Percentiles rank a stretch among this genome's conserved stretches.
Conservation (phyloP, 1,140 invertebrate genomes). For the Bombyx mandarina region DNA sequence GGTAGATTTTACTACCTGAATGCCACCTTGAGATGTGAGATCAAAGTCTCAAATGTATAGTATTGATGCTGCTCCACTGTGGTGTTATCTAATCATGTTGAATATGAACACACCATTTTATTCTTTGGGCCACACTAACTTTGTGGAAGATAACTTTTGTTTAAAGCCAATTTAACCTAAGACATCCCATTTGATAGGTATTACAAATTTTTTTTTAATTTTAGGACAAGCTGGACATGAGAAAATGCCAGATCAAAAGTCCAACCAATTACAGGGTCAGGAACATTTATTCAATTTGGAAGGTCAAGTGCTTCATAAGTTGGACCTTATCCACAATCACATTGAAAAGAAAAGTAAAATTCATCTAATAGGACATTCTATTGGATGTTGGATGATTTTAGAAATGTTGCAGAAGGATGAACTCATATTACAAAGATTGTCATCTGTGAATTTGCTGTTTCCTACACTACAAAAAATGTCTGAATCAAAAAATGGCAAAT, state of each 20-base stretch:
- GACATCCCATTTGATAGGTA: background rate
- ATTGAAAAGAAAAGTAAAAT: conserved; percentile 43
- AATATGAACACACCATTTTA: too few species aligned
- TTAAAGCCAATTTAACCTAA: background rate
- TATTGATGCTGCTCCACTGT: too few species aligned
- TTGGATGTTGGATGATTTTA: conserved; percentile 55
- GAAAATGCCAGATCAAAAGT: conserved; percentile 23
- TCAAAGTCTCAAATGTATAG: too few species aligned
- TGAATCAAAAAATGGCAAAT: conserved; percentile 39
- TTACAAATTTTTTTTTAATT: conserved; percentile 14
- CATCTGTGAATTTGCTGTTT: conserved; percentile 48
- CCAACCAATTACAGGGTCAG: conserved; percentile 23
- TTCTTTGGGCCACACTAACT: too few species aligned
- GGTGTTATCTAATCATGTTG: too few species aligned
- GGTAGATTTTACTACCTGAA: too few species aligned
- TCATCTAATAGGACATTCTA: conserved; percentile 59
- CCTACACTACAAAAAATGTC: conserved; percentile 57
- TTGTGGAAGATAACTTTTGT: background rate
- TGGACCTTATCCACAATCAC: conserved; percentile 41
- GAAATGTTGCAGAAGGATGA: conserved; percentile 37
- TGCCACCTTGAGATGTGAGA: too few species aligned
- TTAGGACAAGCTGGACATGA: conserved; percentile 57
- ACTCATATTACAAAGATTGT: conserved; percentile 23
- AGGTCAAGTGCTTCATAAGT: conserved; percentile 50
- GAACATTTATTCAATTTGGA: conserved; percentile 44